These are phyloP conservation scores for Acanthacorydalis orientalis DNA, from an alignment of 2,888 invertebrate genomes.

Conservation along the genomic window DNA sequence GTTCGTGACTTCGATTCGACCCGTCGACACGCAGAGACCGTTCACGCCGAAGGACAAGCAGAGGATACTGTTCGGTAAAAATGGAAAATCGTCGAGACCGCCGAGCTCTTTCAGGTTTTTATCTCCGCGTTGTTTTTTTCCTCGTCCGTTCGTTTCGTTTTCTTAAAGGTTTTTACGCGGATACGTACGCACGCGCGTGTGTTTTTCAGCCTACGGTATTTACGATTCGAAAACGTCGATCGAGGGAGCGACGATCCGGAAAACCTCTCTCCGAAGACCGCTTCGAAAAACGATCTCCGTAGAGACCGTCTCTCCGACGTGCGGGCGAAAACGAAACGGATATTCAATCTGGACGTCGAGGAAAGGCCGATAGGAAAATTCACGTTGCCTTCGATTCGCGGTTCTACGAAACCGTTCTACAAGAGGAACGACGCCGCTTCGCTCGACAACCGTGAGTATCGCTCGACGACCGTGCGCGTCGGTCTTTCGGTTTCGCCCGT, in stretches of 20 bases:
- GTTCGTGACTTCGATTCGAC: slow-evolving; percentile 25
- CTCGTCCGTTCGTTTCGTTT: too few relatives aligned
- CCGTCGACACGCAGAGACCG: slow-evolving; percentile 66
- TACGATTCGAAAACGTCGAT: slow-evolving; percentile 34
- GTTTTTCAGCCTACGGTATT: slow-evolving; percentile 40
- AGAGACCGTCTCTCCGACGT: too few relatives aligned
- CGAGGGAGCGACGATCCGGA: neutral
- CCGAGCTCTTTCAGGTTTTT: slow-evolving; percentile 61
- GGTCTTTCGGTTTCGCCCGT: too few relatives aligned
- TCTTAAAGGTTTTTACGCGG: too few relatives aligned
- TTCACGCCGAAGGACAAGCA: slow-evolving; percentile 71
- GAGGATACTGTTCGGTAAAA: slow-evolving; percentile 54
- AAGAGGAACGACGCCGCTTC: slow-evolving; percentile 23
- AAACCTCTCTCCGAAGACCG: too few relatives aligned
- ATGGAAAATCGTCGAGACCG: slow-evolving; percentile 35
- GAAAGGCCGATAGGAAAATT: slow-evolving; percentile 23
- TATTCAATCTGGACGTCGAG: slow-evolving; percentile 22
- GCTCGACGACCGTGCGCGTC: too few relatives aligned
- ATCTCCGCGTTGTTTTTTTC: neutral
- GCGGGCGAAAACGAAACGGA: too few relatives aligned
- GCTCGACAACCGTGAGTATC: slow-evolving; percentile 24
- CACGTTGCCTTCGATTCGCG: slow-evolving; percentile 34
- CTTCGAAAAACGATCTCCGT: too few relatives aligned
- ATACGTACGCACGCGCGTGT: neutral
- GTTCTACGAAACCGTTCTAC: slow-evolving; percentile 32